Evolutionary conservation across 2,797 vertebrate species (phyloP), one percentile per base, ranked within the genome.

Genomic region (Knipowitschia caucasica): DNA sequence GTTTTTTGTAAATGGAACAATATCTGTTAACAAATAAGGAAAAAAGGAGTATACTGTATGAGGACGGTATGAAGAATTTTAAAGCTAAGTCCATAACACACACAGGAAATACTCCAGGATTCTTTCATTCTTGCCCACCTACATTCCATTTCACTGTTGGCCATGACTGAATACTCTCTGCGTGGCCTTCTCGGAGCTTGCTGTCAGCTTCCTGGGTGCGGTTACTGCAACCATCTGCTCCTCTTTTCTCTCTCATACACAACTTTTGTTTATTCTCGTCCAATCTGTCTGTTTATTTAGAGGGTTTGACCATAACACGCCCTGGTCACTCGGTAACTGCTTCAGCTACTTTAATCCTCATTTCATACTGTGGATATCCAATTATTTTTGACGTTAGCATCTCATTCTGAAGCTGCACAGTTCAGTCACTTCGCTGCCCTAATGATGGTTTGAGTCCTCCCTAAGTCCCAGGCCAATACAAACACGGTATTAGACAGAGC

Each of bases 261-360:
- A 4, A 62, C 39, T 59, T 49, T 25, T 80, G 83, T 83, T 86
- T 84, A 82, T 77, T 81, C 78, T 80, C 64, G 59, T 69, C 49
- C 52, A 58, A 72, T 68, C 67, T 77, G 50, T 59, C 52, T 71
- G 70, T 80, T 86, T 86, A 81, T 86, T 84, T 84, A 64, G 52
- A 64, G 62, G 71, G 74, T 56, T 79, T 68, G 59, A 71, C 77
- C 72, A 64, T 26, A 59, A 68, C 59, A 75, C 62, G 25, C 69
- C 72, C 68, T 56, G 56, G 50, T 57, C 78, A 70, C 47, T 20
- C 63, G 63, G 65, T 60, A 59, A 55, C 60, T 5, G 38, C 40
- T 56, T 43, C 53, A 67, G 46, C 51, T 42, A 59, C 3, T 40
- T 38, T 21, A 38, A 55, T 60, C 54, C 25, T 8, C 46, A 59